Evolutionary conservation across 1,140 invertebrate genomes (phyloP).

Genomic region (Musca vetustissima): DNA sequence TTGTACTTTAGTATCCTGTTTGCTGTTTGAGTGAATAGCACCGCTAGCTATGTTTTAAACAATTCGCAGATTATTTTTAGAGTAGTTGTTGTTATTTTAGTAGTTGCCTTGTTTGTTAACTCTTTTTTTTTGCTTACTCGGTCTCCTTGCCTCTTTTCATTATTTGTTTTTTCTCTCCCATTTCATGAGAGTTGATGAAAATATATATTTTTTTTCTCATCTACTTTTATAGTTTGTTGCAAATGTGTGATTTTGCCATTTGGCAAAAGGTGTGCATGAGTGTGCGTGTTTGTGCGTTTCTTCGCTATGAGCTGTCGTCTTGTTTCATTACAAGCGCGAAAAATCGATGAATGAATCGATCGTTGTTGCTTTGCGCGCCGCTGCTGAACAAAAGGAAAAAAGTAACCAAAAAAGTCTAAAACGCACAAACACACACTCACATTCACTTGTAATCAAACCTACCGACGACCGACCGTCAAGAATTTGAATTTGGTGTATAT

Average conservation of each 20-base stretch:
- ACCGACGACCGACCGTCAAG: no score
- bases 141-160: neutral
- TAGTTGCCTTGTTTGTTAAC: slow-evolving; percentile 15
- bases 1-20: slow-evolving; percentile 12
- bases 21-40: slow-evolving; percentile 18
- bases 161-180: neutral
- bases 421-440: neutral
- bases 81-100: neutral
- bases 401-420: slow-evolving; percentile 4
- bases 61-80: slow-evolving; percentile 13
- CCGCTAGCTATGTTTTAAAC: slow-evolving; percentile 8
- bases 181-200: neutral
- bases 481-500: neutral
- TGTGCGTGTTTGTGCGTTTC: neutral
- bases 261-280: neutral
- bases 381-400: no score
- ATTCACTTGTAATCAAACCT: neutral
- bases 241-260: neutral
- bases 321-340: slow-evolving; percentile 40
- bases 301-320: neutral
- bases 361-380: slow-evolving; percentile 29
- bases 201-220: no score
- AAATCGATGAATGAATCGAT: slow-evolving; percentile 56
- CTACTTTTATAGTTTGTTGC: neutral
- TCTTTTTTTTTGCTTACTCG: neutral